Base-by-base conservation (phyloP, 2,888 invertebrate species). In the Diabrotica balteata region DNA sequence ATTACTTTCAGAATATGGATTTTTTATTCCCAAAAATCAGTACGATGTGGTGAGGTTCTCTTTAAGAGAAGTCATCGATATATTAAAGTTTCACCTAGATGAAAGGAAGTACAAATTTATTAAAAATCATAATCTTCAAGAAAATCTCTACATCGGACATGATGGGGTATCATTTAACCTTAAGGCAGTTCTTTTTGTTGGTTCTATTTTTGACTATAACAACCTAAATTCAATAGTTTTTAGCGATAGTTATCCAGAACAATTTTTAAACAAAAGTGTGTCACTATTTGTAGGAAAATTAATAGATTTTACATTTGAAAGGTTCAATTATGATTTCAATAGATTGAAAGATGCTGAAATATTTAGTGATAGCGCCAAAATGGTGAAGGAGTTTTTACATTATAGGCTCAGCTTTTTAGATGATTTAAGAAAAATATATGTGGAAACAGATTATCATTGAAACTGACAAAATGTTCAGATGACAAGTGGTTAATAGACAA, bases 1-100 rank as follows among this genome's bases (percentile, higher is more conserved):
- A 81, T 85, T 97, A n/a, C 88, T 93, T 46, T 86, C 91, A 0
- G 94, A 97, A 78, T 97, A 97, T 85, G 97, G 97, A 0, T 97
- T 97, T 82, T 90, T 89, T 64, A 72, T 80, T 44, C 74, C 77
- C 7, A 73, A 68, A n/a, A 81, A 81, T 70, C 59, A 60, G 47
- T 69, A 74, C 52, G 80, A 80, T 64, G 68, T 58, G 54, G 70
- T 78, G 1, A 64, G 59, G 42, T 75, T 78, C 60, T 58, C 63
- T 50, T 71, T 73, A n/a, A 65, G 72, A 22, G 77, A 78, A 44
- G 59, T 81, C 7, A 17, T 77, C 7, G 60, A 63, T 7, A 57
- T 71, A 45, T 57, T 79, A 44, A 62, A 70, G 1, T 32, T 76
- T 2, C 66, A 67, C 46, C 63, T 85, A 32, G 76, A 77, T 68